Evolutionary conservation across 1,140 invertebrate species (phyloP).

Genomic region (Philopotamus ludificatus): DNA sequence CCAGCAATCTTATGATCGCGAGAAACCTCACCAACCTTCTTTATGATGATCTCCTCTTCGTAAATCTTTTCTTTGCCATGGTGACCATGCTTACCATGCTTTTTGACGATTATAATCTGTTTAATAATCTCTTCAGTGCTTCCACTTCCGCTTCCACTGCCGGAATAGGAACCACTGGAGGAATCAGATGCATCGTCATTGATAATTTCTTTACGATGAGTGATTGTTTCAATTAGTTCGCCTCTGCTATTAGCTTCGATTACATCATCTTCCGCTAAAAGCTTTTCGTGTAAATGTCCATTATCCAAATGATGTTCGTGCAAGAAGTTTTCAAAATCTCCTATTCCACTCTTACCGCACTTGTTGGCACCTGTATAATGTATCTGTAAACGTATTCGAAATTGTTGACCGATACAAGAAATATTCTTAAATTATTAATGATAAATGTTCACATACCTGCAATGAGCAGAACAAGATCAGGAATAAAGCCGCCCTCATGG

Average conservation of each 20-base stretch:
- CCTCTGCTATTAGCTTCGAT: slow-evolving; percentile 37
- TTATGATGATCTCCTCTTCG: slow-evolving; percentile 39
- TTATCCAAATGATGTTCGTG: slow-evolving; percentile 19
- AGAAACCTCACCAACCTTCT: slow-evolving; percentile 30
- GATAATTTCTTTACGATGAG: slow-evolving; percentile 32
- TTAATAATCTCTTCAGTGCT: slow-evolving; percentile 39
- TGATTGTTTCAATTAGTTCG: slow-evolving; percentile 38
- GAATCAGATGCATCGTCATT: slow-evolving; percentile 30
- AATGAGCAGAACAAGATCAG: slow-evolving; percentile 41
- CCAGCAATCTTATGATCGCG: background rate
- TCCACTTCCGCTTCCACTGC: slow-evolving; percentile 25
- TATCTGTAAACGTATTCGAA: slow-evolving; percentile 26
- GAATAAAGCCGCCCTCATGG: slow-evolving; percentile 38
- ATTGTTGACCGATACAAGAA: background rate
- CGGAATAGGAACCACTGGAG: slow-evolving; percentile 17
- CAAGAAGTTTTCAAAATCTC: slow-evolving; percentile 32
- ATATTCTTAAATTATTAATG: background rate
- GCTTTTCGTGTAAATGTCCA: slow-evolving; percentile 21
- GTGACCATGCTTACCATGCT: slow-evolving; percentile 36
- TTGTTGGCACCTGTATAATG: slow-evolving; percentile 26
- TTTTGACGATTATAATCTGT: slow-evolving; percentile 38
- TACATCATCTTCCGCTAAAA: slow-evolving; percentile 31
- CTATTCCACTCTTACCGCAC: slow-evolving; percentile 5
- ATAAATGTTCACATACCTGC: slow-evolving; percentile 37
- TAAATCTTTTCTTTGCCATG: slow-evolving; percentile 38